Conservation (phyloP, 2,888 invertebrate genomes). For the Caenorhabditis imperialis region DNA sequence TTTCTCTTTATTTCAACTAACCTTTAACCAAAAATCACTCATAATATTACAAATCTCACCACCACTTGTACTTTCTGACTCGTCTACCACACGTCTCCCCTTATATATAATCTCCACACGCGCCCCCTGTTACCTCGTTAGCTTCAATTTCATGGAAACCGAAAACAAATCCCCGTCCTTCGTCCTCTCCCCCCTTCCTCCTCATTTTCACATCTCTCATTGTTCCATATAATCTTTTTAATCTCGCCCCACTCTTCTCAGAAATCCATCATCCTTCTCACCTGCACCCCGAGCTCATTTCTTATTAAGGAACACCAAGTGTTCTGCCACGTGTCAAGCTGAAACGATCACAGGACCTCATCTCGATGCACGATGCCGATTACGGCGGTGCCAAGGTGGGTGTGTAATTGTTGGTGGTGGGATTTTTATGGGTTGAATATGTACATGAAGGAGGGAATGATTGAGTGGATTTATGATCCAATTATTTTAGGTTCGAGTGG, state of each 20-base stretch:
- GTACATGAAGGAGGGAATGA: too few species aligned
- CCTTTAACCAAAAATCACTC: too few species aligned
- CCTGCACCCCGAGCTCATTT: background rate
- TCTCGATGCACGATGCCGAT: constrained; percentile 53
- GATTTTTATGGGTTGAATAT: too few species aligned
- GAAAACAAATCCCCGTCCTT: constrained; percentile 2
- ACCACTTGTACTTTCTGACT: too few species aligned
- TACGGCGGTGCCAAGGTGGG: constrained; percentile 42
- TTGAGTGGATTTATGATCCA: too few species aligned
- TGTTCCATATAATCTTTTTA: constrained; percentile 2
- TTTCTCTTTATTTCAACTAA: background rate
- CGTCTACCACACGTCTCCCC: too few species aligned
- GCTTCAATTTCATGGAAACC: background rate
- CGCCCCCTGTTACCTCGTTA: constrained; percentile 24
- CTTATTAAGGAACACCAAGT: constrained; percentile 18
- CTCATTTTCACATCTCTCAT: constrained; percentile 13
- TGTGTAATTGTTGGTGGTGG: too few species aligned
- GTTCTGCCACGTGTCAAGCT: constrained; percentile 45
- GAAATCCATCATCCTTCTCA: constrained; percentile 5
- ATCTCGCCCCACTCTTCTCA: constrained; percentile 15
- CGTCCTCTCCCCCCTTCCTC: background rate
- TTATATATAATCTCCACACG: constrained; percentile 15
- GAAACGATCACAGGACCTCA: constrained; percentile 57
- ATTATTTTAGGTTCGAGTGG: too few species aligned
- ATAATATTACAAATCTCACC: too few species aligned